These are phyloP conservation scores for Torymus aiolomorphi DNA, from an alignment of 2,888 invertebrate genomes.

Conservation along the genomic window DNA sequence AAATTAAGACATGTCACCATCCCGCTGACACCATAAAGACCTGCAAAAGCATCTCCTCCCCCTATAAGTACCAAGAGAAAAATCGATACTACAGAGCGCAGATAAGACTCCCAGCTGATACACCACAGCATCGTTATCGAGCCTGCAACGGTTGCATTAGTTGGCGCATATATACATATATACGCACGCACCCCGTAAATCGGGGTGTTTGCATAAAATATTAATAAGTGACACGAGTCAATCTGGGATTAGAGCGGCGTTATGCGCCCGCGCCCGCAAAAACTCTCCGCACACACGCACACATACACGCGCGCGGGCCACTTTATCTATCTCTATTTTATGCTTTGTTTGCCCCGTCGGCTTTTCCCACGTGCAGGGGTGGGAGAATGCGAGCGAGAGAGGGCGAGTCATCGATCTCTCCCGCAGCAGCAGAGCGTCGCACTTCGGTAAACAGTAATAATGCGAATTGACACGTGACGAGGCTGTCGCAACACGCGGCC, in stretches of 20 bases:
- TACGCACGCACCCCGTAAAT: slow-evolving; percentile 41
- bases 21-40: too few relatives aligned
- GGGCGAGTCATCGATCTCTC: slow-evolving; percentile 58
- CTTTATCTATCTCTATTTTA: slow-evolving; percentile 75
- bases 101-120: slow-evolving; percentile 7
- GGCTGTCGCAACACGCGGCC: slow-evolving; percentile 72
- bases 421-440: slow-evolving; percentile 55
- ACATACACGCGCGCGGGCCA: slow-evolving; percentile 62
- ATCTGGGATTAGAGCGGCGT: slow-evolving; percentile 72
- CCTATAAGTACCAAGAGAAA: too few relatives aligned
- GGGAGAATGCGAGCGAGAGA: slow-evolving; percentile 3
- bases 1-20: too few relatives aligned
- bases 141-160: slow-evolving; percentile 2
- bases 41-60: too few relatives aligned
- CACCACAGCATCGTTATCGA: slow-evolving; percentile 9
- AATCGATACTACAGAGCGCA: not conserved
- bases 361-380: slow-evolving; percentile 73
- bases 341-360: slow-evolving; percentile 65
- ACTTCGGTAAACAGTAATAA: slow-evolving; percentile 75
- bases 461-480: slow-evolving; percentile 74
- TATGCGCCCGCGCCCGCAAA: slow-evolving; percentile 23
- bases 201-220: slow-evolving; percentile 75
- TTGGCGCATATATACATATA: not conserved
- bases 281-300: slow-evolving; percentile 37
- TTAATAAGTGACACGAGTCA: slow-evolving; percentile 76